These are phyloP conservation scores for Montipora capitata DNA, from an alignment of 92 coral and sea anemone species.

Conservation along the genomic window DNA sequence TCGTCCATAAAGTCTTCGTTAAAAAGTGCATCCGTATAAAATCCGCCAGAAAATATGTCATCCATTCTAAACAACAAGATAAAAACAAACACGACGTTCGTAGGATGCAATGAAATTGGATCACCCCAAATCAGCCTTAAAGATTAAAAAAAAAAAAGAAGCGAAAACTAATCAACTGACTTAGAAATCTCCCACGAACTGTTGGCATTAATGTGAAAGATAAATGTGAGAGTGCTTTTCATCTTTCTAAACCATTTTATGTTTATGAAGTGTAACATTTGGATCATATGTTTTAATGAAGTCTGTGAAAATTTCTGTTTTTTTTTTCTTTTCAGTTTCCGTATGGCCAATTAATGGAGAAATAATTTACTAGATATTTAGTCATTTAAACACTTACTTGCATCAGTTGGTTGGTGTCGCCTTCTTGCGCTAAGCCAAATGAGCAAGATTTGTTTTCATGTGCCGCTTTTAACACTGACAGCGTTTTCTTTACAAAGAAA, in stretches of 20 bases:
- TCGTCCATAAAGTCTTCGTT: conserved; percentile 37
- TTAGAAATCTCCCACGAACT: no score
- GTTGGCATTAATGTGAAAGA: no score
- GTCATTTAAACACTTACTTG: not conserved
- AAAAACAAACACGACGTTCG: not conserved
- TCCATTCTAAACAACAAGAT: conserved; percentile 42
- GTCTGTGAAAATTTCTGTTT: no score
- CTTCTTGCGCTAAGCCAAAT: conserved; percentile 17
- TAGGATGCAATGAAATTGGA: not conserved
- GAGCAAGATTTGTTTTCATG: conserved; percentile 58
- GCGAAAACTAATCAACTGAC: no score
- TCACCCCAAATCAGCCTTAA: not conserved
- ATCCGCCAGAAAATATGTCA: conserved; percentile 37
- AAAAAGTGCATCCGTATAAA: conserved; percentile 43
- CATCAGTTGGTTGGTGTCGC: not conserved
- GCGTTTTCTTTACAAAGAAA: conserved; percentile 16
- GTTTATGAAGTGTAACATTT: no score
- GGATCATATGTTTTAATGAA: no score
- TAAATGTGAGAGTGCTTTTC: no score
- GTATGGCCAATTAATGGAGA: not conserved
- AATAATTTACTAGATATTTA: not conserved
- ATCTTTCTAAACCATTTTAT: no score
- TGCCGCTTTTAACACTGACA: conserved; percentile 21
- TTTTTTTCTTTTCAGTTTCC: not conserved
- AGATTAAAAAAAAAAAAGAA: no score